These are phyloP conservation scores for Drosophila carrolli DNA, from an alignment of 1,140 invertebrate genomes.

Conservation along the genomic window DNA sequence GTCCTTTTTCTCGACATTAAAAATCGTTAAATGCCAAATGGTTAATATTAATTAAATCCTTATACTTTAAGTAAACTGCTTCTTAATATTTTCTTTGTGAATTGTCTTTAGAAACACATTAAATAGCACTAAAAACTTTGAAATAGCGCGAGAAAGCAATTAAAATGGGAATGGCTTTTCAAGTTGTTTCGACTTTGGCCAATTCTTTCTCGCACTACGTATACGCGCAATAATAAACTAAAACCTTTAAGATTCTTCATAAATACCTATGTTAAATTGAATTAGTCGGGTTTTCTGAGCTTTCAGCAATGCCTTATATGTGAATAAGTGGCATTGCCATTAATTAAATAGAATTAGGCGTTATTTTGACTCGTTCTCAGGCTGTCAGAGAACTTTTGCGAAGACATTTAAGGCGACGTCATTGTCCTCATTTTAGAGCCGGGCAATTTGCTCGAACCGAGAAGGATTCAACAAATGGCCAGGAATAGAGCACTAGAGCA, in stretches of 20 bases:
- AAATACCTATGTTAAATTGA: neutral
- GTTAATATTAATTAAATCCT: too few species aligned
- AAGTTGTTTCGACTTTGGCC: neutral
- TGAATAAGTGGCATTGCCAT: conserved; percentile 53
- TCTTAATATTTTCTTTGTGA: neutral
- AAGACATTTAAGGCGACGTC: conserved; percentile 22
- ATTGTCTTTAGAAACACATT: neutral
- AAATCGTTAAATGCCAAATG: too few species aligned
- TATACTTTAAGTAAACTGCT: too few species aligned
- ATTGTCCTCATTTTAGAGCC: conserved; percentile 36
- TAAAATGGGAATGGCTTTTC: neutral
- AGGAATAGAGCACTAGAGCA: conserved; percentile 22
- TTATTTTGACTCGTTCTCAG: neutral
- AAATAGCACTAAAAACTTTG: neutral
- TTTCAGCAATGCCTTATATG: conserved; percentile 17
- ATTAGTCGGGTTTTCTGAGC: neutral
- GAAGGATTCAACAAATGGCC: conserved; percentile 32
- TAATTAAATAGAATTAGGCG: conserved; percentile 47
- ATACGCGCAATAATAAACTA: neutral
- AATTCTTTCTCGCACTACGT: too few species aligned
- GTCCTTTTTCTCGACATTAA: too few species aligned
- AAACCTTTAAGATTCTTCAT: neutral
- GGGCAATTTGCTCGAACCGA: neutral
- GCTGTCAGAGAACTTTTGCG: neutral
- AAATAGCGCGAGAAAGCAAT: neutral